phyloP scores from a whole-genome alignment of 2,113 vertebrate genomes.

The Scortum barcoo region DNA sequence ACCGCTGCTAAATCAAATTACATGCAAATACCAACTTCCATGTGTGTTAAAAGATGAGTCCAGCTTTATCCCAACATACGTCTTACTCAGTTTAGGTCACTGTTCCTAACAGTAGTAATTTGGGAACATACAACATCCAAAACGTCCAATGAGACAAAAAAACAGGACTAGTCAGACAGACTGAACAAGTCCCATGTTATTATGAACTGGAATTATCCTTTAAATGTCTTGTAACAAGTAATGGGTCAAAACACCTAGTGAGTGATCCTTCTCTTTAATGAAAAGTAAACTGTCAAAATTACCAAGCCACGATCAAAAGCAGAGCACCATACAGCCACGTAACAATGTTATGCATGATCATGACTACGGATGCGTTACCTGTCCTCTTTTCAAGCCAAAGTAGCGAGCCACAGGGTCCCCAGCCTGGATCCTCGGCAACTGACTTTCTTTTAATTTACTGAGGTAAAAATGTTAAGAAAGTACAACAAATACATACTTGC shows the following conservation, averaged over 20 bases:
- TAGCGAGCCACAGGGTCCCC: conserved; percentile 97
- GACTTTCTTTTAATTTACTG: conserved; percentile 97
- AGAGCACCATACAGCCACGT: not conserved
- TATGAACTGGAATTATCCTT: not conserved
- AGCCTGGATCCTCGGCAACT: conserved; percentile 95
- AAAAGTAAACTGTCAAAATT: not conserved
- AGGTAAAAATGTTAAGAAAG: conserved; percentile 53
- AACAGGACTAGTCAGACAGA: no score
- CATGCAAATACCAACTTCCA: not conserved
- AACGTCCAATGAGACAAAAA: no score
- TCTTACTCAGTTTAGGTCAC: not conserved
- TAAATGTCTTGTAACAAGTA: not conserved
- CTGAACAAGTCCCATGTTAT: no score
- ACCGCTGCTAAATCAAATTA: not conserved
- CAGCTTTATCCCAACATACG: not conserved
- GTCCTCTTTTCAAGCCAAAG: conserved; percentile 97
- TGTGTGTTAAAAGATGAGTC: not conserved
- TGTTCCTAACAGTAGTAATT: not conserved
- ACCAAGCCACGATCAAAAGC: not conserved
- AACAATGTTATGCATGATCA: not conserved
- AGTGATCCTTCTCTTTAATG: not conserved
- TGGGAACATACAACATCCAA: not conserved
- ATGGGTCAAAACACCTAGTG: not conserved
- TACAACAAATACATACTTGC: not conserved
- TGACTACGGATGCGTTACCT: conserved; percentile 81